Conservation (phyloP, 2,888 invertebrate species). For the Pardosa pseudoannulata region DNA sequence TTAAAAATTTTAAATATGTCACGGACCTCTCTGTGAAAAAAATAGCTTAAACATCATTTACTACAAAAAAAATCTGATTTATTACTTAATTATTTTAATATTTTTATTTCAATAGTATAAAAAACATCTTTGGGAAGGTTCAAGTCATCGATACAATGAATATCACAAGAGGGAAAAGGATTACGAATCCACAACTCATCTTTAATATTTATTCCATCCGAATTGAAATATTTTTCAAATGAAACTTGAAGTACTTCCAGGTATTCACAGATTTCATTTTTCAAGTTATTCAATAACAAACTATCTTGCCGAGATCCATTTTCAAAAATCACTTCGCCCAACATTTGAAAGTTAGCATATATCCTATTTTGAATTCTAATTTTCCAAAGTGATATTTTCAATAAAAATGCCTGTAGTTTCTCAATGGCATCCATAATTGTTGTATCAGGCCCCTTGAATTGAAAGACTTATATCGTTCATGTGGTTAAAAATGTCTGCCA, state of each 20-base stretch:
- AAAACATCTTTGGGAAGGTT: no score
- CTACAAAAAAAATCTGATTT: no score
- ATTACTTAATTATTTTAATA: no score
- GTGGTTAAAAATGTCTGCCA: conserved; percentile 62
- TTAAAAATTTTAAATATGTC: conserved; percentile 54
- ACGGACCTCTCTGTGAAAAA: conserved; percentile 50
- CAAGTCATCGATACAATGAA: no score
- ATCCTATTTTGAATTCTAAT: no score
- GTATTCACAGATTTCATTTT: background rate
- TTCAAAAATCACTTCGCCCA: no score
- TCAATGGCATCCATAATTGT: background rate
- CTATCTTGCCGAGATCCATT: no score
- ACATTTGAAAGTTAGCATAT: no score
- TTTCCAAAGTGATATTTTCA: conserved; percentile 6
- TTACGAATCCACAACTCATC: conserved; percentile 20
- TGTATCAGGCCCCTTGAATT: conserved; percentile 63
- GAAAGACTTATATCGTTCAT: conserved; percentile 59
- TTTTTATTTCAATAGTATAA: no score
- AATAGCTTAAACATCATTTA: no score
- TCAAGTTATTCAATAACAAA: background rate
- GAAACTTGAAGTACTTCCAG: conserved; percentile 9
- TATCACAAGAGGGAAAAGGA: no score
- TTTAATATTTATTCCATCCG: conserved; percentile 20
- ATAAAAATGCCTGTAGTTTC: conserved; percentile 14
- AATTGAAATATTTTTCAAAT: conserved; percentile 17